Base-by-base conservation (phyloP, 2,888 invertebrate genomes). In the Ariolimax columbianus region DNA sequence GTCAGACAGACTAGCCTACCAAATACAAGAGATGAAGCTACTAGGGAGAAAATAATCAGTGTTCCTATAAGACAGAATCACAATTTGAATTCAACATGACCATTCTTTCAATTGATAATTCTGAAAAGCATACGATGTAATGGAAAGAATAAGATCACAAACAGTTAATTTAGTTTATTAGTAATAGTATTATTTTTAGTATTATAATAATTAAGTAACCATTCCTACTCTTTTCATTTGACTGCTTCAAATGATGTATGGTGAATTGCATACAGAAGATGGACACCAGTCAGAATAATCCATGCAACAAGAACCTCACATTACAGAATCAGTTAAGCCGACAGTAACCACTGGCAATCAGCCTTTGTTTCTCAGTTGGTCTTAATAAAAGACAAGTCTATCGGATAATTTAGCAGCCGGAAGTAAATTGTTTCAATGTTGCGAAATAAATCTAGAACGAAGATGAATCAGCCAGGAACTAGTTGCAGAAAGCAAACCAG, bases 381-480 rank as follows among this genome's bases (percentile, higher is more conserved):
- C 11, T n/a, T 63, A 63, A 11, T 17, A 17, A 19, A 23, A 55
- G 23, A n/a, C 17, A 63, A 63, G 47, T 47, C 59, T 23, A 63
- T 3, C 1, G n/a, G 26, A 63, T 63, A 63, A 63, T 66, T 33
- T 19, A 47, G 75, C 4, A 75, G 51, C 75, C 75, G 75, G 75
- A 75, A 75, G 75, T 75, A 33, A 75, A 75, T 51, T 75, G 36
- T 26, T 3, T 14, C 33, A 75, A 75, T 47, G 30, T 47, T 75
- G 73, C 73, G 73, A 75, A 75, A n/a, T 75, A 47, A 51, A 75
- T 11, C 30, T 2, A 75, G 9, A 33, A 75, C 75, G 75, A 75
- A 19, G 4, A 17, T 36, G 38, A 70, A 26, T 40, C 40, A 38
- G 38, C 1, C 33, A 66, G 66, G 33, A 63, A n/a, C n/a, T 11